Evolutionary conservation across 2,797 vertebrate species (phyloP).

Genomic region (Macroramphosus scolopax): DNA sequence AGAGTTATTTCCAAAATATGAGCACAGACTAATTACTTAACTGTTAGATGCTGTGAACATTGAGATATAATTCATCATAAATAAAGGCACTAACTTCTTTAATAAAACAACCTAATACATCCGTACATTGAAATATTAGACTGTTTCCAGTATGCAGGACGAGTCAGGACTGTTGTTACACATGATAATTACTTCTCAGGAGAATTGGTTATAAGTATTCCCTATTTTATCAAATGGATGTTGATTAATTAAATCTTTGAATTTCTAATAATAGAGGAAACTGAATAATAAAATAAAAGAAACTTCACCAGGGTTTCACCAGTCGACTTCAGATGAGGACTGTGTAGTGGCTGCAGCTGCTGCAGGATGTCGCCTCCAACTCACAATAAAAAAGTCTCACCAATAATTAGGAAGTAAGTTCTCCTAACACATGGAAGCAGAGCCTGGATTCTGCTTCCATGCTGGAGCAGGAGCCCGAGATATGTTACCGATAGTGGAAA

Average conservation of each 20-base stretch:
- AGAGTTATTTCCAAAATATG: no score
- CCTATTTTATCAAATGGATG: no score
- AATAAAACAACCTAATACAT: constrained; percentile 1
- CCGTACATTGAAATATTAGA: background rate
- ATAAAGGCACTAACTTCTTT: constrained; percentile 41
- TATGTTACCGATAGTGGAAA: constrained; percentile 49
- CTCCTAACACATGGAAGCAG: constrained; percentile 14
- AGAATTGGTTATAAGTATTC: no score
- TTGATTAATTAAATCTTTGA: no score
- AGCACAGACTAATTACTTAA: no score
- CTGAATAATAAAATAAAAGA: no score
- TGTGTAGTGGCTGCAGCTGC: constrained; percentile 26
- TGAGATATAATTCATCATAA: constrained; percentile 7
- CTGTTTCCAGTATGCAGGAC: constrained; percentile 5
- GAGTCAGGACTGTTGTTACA: background rate
- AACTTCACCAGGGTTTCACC: no score
- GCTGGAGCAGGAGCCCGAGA: constrained; percentile 36
- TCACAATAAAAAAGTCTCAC: constrained; percentile 21
- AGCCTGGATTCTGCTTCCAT: constrained; percentile 22
- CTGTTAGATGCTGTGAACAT: constrained; percentile 4
- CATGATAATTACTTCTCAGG: background rate
- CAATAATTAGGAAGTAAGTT: no score
- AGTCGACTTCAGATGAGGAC: constrained; percentile 27
- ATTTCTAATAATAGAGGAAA: no score
- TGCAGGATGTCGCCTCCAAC: constrained; percentile 21